Base-by-base conservation (phyloP, 2,797 vertebrate genomes). In the Galagoides demidoff region DNA sequence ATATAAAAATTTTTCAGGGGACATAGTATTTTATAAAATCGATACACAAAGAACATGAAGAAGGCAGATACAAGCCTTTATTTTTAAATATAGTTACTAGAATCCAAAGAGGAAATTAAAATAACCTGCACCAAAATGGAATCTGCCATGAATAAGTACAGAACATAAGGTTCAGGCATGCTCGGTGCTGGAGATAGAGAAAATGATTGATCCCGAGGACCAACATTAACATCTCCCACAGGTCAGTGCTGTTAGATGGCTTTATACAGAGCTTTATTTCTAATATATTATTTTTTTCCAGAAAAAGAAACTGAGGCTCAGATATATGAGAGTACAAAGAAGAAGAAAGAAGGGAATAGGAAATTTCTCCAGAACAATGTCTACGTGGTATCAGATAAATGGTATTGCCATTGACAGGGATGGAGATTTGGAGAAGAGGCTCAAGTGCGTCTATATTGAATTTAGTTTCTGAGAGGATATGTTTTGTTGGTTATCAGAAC, bases 401-500 rank as follows among this genome's bases (percentile, higher is more conserved):
- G 11, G 20, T 88, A 1, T n/a, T 88, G 23, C 27, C 7, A 39
- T 39, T 82, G 89, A 87, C 49, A 82, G 61, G n/a, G 10, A 34
- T 45, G 45, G 92, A 89, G 63, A 79, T 89, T 90, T 55, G 29
- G 19, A 63, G 90, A 77, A 94, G 70, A 91, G 61, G 92, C 89
- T 91, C 74, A 95, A 87, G 86, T 90, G n/a, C 85, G 66, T 37
- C 87, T 85, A 43, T 82, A 73, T 3, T 81, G 61, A 95, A 95
- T 94, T 96, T 74, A 37, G 31, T 82, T 87, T 93, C 34, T 71
- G 64, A 94, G 49, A 92, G 45, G 66, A 93, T 96, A 64, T 39
- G 9, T 92, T 94, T 94, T 83, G 79, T 93, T 83, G 27, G 23
- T 73, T 97, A 97, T 97, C 97, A 77, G 55, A 92, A 74, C 10